A percentile compares a stretch with the other conserved stretches of the same genome.
phyloP scores from a whole-genome alignment of 2,888 invertebrate genomes.

The Andrena camellia region DNA sequence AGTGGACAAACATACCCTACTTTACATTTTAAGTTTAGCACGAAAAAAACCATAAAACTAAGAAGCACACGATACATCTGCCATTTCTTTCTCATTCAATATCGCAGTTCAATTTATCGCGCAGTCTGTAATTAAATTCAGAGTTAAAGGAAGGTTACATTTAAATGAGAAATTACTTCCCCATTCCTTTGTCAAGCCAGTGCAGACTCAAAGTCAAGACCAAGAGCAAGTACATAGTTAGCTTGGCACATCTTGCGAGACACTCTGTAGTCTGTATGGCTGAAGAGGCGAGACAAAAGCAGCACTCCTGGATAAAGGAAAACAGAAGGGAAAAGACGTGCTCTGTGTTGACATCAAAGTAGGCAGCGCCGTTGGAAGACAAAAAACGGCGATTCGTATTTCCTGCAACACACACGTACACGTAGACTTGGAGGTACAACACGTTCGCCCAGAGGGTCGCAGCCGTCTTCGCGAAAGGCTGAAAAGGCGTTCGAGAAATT shows the following conservation, averaged over 20 bases:
- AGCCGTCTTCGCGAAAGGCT: conserved; percentile 18
- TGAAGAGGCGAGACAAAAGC: background rate
- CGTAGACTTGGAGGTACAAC: background rate
- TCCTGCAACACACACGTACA: background rate
- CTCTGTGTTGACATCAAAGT: background rate
- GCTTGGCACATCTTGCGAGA: background rate
- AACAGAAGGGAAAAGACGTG: background rate
- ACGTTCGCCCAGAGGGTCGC: background rate
- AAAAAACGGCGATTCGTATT: background rate
- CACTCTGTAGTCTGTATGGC: background rate
- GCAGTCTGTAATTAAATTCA: too few species aligned
- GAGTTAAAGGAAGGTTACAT: too few species aligned
- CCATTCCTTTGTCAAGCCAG: too few species aligned
- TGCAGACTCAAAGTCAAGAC: too few species aligned
- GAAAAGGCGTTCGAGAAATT: conserved; percentile 54
- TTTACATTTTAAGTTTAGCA: too few species aligned
- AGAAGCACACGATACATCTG: too few species aligned
- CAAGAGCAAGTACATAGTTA: background rate
- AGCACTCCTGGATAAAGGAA: background rate
- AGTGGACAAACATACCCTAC: too few species aligned
- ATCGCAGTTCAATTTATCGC: too few species aligned
- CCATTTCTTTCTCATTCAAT: too few species aligned
- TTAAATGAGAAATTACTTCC: too few species aligned
- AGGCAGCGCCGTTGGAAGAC: background rate
- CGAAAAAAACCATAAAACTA: too few species aligned